Percentiles rank a stretch among this genome's conserved stretches.
These are phyloP conservation scores for Caenorhabditis drosophilae DNA, from an alignment of 2,888 invertebrate species.

Conservation along the genomic window DNA sequence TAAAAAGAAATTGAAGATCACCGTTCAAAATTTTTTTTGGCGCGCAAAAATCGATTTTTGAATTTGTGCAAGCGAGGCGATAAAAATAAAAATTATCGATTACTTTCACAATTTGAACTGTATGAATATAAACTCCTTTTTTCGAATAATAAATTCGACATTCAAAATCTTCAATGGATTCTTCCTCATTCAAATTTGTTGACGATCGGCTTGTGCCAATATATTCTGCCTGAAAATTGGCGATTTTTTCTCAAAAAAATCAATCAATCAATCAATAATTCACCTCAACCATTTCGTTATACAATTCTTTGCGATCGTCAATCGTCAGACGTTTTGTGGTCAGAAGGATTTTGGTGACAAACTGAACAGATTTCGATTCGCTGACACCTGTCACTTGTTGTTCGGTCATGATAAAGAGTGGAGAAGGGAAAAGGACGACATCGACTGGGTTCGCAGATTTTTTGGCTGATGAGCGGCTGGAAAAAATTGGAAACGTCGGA, in stretches of 20 bases:
- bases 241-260: too few relatives aligned
- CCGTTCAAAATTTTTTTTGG: too few relatives aligned
- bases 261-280: too few relatives aligned
- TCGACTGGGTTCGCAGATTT: slow-evolving; percentile 4
- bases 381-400: slow-evolving; percentile 27
- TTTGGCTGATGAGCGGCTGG: slow-evolving; percentile 1
- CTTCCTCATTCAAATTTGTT: slow-evolving; percentile 15
- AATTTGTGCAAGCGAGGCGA: too few relatives aligned
- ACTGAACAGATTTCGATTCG: slow-evolving; percentile 28
- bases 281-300: slow-evolving; percentile 22
- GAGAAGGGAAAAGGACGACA: slow-evolving; percentile 21
- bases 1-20: too few relatives aligned
- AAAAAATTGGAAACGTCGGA: neutral
- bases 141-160: slow-evolving; percentile 23
- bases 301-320: slow-evolving; percentile 17
- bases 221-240: too few relatives aligned
- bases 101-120: slow-evolving; percentile 19
- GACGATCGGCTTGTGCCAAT: slow-evolving; percentile 30
- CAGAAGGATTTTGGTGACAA: slow-evolving; percentile 24
- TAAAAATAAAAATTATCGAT: neutral
- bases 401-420: slow-evolving; percentile 26
- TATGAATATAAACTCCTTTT: slow-evolving; percentile 28
- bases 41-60: too few relatives aligned
- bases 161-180: slow-evolving; percentile 20
- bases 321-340: slow-evolving; percentile 19